phyloP scores from a whole-genome alignment of 2,113 vertebrate species.

The Platichthys flesus region DNA sequence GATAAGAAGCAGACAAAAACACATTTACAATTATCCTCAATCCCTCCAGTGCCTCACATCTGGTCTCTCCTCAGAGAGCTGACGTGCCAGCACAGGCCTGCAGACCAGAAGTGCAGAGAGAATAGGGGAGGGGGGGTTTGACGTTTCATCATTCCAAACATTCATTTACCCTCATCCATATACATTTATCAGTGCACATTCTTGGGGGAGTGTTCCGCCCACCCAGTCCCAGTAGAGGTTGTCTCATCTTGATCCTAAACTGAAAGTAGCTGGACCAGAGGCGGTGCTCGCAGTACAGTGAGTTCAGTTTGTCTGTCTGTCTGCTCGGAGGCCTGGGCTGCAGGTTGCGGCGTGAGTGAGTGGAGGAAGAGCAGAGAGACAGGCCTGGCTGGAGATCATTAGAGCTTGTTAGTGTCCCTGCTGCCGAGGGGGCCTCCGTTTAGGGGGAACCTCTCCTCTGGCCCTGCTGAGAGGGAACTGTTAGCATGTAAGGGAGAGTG shows the following conservation, averaged over 20 bases:
- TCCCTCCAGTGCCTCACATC: constrained; percentile 82
- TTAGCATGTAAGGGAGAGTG: constrained; percentile 21
- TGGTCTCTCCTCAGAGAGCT: constrained; percentile 82
- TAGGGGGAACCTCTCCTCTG: constrained; percentile 59
- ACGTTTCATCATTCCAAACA: constrained; percentile 40
- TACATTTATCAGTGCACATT: constrained; percentile 31
- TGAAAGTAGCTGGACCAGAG: constrained; percentile 24
- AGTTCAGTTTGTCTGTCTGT: constrained; percentile 15
- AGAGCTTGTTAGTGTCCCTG: constrained; percentile 73
- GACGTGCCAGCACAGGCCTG: constrained; percentile 82
- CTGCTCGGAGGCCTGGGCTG: constrained; percentile 30
- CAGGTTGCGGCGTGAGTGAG: constrained; percentile 53
- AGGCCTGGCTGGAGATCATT: constrained; percentile 74
- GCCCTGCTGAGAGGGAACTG: constrained; percentile 49
- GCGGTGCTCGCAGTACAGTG: background rate
- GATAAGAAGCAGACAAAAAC: constrained; percentile 86
- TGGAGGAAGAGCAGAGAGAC: constrained; percentile 66
- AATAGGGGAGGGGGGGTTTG: constrained; percentile 5
- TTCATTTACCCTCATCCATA: constrained; percentile 25
- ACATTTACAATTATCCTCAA: constrained; percentile 83
- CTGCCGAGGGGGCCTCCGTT: constrained; percentile 61
- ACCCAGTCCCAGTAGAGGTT: background rate
- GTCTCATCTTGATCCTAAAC: constrained; percentile 34
- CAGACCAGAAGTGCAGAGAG: constrained; percentile 58
- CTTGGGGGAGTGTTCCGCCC: constrained; percentile 1